Evolutionary conservation across 92 coral and sea anemone genomes (phyloP), one percentile per base, ranked within the genome.

Genomic region (Diadumene lineata): DNA sequence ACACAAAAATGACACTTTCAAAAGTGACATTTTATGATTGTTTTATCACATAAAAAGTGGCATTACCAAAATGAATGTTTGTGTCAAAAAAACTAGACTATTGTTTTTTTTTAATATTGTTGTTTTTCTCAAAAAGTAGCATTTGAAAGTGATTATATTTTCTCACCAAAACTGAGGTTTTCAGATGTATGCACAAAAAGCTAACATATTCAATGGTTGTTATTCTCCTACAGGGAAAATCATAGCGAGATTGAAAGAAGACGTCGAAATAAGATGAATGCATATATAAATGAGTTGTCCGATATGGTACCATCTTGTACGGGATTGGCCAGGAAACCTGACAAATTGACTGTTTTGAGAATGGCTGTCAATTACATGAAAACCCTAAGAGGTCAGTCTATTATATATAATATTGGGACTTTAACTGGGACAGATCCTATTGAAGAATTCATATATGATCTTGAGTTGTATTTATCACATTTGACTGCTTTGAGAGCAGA

Each of bases 311-410:
- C 99, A 3, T 89, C 97, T 1, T 92, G 97, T 46, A 92, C 88
- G 60, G 97, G 94, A 25, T 83, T 89, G 77, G 96, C 97, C 17
- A 87, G 97, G 24, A 96, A 96, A 76, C 99, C 99, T 27, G 99
- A 96, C 76, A 96, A 96, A 68, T 90, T 96, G 61, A 96, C 99
- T 0, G 99, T 96, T 38, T 69, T 96, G 34, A 79, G 99, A 53
- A 92, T 96, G 97, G 99, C 99, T 56, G 99, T 96, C 19, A 90
- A 94, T 70, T 93, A 94, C 66, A 94, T 94, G 88, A 94, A 92
- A 56, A 84, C 93, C 29, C 71, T 94, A 25, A 65, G 97, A 92
- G 97, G 98, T 78, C 19, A 60, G 65, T 62, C 8, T 8, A 67
- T 34, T 0, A 43, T 67, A 2, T 19, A 65, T 65, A 1, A 27